Conservation (phyloP, 2,113 vertebrate genomes). For the Thomomys bottae region DNA sequence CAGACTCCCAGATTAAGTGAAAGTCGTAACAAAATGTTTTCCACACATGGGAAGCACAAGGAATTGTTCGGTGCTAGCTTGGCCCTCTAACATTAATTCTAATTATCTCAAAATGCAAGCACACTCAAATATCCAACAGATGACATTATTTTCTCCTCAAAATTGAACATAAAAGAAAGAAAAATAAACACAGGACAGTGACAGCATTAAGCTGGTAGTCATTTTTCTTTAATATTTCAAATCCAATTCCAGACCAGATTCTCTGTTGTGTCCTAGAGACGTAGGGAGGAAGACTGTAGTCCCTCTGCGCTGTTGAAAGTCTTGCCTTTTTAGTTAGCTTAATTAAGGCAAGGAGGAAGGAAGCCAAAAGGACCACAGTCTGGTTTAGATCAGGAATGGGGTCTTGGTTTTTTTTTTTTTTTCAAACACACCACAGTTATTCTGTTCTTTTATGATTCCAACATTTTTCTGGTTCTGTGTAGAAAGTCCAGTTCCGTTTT, state of each 20-base stretch:
- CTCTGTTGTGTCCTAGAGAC: slow-evolving; percentile 83
- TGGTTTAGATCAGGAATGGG: slow-evolving; percentile 86
- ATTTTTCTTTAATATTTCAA: slow-evolving; percentile 87
- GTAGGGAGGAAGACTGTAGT: slow-evolving; percentile 82
- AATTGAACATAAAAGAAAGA: slow-evolving; percentile 88
- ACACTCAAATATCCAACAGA: slow-evolving; percentile 85
- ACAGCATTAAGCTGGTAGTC: slow-evolving; percentile 85
- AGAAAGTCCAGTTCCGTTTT: slow-evolving; percentile 70
- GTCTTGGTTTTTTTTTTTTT: slow-evolving; percentile 80
- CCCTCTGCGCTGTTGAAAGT: slow-evolving; percentile 80
- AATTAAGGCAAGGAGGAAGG: slow-evolving; percentile 71
- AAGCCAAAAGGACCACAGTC: slow-evolving; percentile 76
- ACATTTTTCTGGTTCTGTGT: slow-evolving; percentile 74
- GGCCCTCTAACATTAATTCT: slow-evolving; percentile 88
- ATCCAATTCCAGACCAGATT: slow-evolving; percentile 83
- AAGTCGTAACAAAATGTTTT: slow-evolving; percentile 87
- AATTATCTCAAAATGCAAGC: slow-evolving; percentile 89
- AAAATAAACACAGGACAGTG: slow-evolving; percentile 87
- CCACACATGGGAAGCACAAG: slow-evolving; percentile 83
- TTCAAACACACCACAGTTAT: slow-evolving; percentile 70
- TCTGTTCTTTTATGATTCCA: slow-evolving; percentile 79
- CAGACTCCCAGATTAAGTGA: slow-evolving; percentile 84
- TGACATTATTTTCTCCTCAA: slow-evolving; percentile 88
- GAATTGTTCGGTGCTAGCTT: slow-evolving; percentile 81
- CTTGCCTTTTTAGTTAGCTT: slow-evolving; percentile 85